A percentile compares a stretch with the other conserved stretches of the same genome.
These are phyloP conservation scores for Agrotis segetum DNA, from an alignment of 2,888 invertebrate genomes.

Conservation along the genomic window DNA sequence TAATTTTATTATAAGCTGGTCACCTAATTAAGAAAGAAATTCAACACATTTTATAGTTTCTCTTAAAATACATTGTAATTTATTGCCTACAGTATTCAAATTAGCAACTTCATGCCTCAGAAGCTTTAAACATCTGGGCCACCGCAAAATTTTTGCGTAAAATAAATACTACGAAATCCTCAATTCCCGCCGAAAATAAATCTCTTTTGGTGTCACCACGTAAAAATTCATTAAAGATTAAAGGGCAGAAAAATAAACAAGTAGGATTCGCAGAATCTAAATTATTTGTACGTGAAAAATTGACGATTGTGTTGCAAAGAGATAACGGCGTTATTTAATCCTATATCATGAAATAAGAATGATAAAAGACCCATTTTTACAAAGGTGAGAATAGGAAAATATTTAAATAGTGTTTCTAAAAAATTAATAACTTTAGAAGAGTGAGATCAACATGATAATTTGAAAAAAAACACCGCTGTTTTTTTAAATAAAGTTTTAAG, in stretches of 20 bases:
- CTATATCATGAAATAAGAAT: background rate
- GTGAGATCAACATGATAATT: too few relatives aligned
- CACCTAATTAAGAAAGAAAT: background rate
- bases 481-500: too few relatives aligned
- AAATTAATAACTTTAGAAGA: too few relatives aligned
- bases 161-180: slow-evolving; percentile 48
- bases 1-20: too few relatives aligned
- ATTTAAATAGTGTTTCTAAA: too few relatives aligned
- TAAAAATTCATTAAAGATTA: slow-evolving; percentile 61
- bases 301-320: slow-evolving; percentile 54
- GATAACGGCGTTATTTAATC: slow-evolving; percentile 54
- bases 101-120: slow-evolving; percentile 14
- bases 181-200: slow-evolving; percentile 48
- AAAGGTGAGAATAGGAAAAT: background rate
- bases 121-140: slow-evolving; percentile 15
- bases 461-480: too few relatives aligned
- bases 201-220: slow-evolving; percentile 45
- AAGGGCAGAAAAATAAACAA: slow-evolving; percentile 62
- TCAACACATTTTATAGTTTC: background rate
- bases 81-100: slow-evolving; percentile 6
- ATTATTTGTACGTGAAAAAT: slow-evolving; percentile 55
- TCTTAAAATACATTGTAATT: background rate
- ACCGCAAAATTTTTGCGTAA: slow-evolving; percentile 34
- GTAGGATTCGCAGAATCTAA: slow-evolving; percentile 35
- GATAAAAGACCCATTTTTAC: slow-evolving; percentile 31